A percentile compares a stretch with the other conserved stretches of the same genome.
Conservation (phyloP, 1,140 invertebrate genomes). For the Formica selysi region DNA sequence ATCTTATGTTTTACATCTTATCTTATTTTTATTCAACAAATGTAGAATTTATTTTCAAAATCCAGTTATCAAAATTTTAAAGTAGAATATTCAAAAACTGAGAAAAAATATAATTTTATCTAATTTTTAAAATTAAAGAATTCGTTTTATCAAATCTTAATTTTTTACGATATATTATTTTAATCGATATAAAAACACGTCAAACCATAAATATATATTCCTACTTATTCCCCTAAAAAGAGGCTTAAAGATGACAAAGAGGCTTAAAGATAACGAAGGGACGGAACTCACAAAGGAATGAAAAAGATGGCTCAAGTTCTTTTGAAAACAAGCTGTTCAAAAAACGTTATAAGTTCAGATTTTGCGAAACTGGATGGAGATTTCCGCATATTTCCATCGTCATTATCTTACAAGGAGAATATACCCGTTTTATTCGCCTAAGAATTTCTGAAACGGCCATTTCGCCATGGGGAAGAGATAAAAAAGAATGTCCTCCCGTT, state of each 20-base stretch:
- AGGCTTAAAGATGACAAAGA: background rate
- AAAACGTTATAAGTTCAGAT: background rate
- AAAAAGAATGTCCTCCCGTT: constrained; percentile 23
- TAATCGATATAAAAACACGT: background rate
- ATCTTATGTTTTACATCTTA: background rate
- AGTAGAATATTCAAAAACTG: background rate
- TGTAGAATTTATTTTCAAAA: background rate
- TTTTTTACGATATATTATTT: background rate
- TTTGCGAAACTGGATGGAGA: background rate
- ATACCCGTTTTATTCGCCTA: background rate
- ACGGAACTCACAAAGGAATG: background rate
- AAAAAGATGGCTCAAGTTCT: background rate
- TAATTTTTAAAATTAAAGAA: background rate
- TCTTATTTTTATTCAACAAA: background rate
- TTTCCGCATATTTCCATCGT: background rate
- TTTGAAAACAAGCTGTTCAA: background rate
- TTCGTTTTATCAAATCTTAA: background rate
- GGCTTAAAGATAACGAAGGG: background rate
- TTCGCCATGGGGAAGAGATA: background rate
- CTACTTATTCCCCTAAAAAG: background rate
- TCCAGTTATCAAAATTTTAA: background rate
- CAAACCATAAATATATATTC: background rate
- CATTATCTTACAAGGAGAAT: background rate
- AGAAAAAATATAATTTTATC: background rate
- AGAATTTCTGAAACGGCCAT: constrained; percentile 29